A percentile compares a stretch with the other conserved stretches of the same genome.
Conservation (phyloP, 2,888 invertebrate genomes). For the Caenorhabditis afra region DNA sequence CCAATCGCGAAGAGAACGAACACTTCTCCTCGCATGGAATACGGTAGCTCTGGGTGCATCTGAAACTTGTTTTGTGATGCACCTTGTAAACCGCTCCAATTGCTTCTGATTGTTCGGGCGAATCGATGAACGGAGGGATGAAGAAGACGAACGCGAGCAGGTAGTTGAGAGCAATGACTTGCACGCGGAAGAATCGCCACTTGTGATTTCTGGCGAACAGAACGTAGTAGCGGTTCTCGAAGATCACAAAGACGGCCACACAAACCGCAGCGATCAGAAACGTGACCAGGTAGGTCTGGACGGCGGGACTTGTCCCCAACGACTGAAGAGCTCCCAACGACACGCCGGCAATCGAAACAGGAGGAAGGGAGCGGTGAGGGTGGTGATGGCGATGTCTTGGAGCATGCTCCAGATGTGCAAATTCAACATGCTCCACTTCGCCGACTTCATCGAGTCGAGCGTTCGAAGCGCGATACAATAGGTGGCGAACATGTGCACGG, state of each 20-base stretch:
- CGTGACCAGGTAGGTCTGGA: neutral
- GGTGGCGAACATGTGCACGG: slow-evolving; percentile 23
- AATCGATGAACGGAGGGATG: too few species aligned
- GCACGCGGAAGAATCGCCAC: neutral
- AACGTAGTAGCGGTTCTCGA: neutral
- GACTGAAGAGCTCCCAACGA: too few species aligned
- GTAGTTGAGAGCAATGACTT: neutral
- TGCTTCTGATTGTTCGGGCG: too few species aligned
- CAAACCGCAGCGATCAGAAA: neutral
- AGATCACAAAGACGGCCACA: neutral
- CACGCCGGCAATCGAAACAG: too few species aligned
- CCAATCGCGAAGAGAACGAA: too few species aligned
- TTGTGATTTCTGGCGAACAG: neutral
- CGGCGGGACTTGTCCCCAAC: neutral
- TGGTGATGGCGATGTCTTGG: too few species aligned
- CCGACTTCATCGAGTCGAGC: slow-evolving; percentile 29
- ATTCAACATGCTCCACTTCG: slow-evolving; percentile 33
- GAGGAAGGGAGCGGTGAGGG: too few species aligned
- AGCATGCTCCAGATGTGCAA: slow-evolving; percentile 32
- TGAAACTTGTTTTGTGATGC: too few species aligned
- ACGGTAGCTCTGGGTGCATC: too few species aligned
- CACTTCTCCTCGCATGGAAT: too few species aligned
- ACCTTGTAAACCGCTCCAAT: too few species aligned
- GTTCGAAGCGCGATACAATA: slow-evolving; percentile 41
- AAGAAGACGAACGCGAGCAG: neutral